phyloP scores from a whole-genome alignment of 2,888 invertebrate genomes.

The Teleogryllus oceanicus region DNA sequence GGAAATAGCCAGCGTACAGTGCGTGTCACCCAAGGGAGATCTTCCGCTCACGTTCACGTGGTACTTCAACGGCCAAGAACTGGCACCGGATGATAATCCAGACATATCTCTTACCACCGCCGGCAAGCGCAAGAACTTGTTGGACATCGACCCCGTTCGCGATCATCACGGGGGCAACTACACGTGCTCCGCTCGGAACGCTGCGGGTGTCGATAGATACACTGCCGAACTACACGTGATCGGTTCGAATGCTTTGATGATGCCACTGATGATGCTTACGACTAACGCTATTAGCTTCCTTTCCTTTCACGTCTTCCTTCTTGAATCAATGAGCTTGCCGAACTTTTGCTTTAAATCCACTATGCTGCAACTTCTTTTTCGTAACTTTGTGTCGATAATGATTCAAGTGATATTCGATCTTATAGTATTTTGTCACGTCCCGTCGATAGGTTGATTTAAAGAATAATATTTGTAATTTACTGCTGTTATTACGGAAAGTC shows the following conservation, averaged over 20 bases:
- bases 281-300: no score
- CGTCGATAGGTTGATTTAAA: no score
- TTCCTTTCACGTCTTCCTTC: no score
- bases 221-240: conserved; percentile 32
- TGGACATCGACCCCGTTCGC: conserved; percentile 54
- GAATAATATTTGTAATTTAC: no score
- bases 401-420: no score
- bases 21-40: conserved; percentile 73
- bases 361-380: no score
- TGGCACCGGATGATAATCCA: conserved; percentile 37
- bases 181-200: conserved; percentile 62
- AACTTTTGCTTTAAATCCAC: no score
- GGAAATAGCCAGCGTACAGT: conserved; percentile 69
- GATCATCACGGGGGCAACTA: conserved; percentile 60
- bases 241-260: conserved; percentile 19
- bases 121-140: conserved; percentile 60
- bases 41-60: conserved; percentile 69
- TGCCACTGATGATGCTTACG: no score
- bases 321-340: no score
- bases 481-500: no score
- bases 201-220: conserved; percentile 45
- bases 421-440: no score
- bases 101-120: conserved; percentile 57
- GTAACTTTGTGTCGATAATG: no score
- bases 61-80: conserved; percentile 56